Conservation (phyloP, 2,797 vertebrate genomes). For the Syncerus caffer region DNA sequence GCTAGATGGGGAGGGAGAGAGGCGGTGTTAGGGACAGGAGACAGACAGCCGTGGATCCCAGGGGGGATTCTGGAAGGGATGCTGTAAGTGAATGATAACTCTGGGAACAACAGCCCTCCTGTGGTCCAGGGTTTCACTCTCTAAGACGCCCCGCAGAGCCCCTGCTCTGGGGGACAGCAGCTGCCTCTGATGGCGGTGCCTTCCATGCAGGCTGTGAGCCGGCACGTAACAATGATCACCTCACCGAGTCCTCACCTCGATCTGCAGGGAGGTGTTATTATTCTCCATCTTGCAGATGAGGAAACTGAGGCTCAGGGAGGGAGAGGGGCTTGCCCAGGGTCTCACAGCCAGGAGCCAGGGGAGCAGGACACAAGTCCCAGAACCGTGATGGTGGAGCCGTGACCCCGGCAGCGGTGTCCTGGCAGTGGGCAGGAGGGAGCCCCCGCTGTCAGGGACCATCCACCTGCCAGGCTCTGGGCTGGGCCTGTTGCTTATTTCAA, state of each 20-base stretch:
- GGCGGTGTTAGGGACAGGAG: not conserved
- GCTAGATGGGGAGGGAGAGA: not conserved
- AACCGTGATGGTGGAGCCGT: not conserved
- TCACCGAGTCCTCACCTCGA: fast-evolving
- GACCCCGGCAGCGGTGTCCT: not conserved
- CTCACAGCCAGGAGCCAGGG: not conserved
- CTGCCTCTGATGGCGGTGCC: not conserved
- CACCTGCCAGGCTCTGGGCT: not conserved
- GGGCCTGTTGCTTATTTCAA: not conserved
- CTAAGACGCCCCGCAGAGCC: not conserved
- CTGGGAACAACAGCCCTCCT: not conserved
- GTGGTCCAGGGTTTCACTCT: not conserved
- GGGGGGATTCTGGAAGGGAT: not conserved
- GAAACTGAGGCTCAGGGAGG: not conserved
- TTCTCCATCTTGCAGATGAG: not conserved
- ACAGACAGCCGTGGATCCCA: fast-evolving
- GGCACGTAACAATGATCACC: fast-evolving
- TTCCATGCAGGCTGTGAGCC: not conserved
- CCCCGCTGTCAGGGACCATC: fast-evolving
- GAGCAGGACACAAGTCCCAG: not conserved
- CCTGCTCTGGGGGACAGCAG: fast-evolving
- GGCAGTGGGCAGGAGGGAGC: fast-evolving
- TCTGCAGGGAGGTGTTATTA: not conserved
- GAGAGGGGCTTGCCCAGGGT: not conserved
- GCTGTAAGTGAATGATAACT: fast-evolving